A percentile compares a stretch with the other conserved stretches of the same genome.
Conservation (phyloP, 2,113 vertebrate species). For the Ibidorhyncha struthersii region DNA sequence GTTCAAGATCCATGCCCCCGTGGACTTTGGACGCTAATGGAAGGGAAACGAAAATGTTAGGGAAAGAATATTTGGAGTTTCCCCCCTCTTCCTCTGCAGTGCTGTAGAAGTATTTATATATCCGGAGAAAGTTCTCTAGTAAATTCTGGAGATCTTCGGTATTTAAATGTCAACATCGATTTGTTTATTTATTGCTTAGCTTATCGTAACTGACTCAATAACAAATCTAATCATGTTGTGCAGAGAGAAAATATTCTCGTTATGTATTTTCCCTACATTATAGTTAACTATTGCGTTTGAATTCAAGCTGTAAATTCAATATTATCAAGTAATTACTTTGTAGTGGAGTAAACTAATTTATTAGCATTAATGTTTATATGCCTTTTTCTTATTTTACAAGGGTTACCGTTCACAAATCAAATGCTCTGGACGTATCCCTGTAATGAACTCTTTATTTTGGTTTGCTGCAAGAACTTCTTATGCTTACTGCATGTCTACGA, state of each 20-base stretch:
- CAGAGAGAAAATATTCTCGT: slow-evolving; percentile 70
- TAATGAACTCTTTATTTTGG: slow-evolving; percentile 80
- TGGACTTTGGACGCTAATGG: background rate
- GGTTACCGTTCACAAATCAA: slow-evolving; percentile 79
- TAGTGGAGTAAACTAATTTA: slow-evolving; percentile 81
- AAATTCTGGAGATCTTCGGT: slow-evolving; percentile 77
- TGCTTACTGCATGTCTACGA: slow-evolving; percentile 51
- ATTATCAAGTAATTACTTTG: slow-evolving; percentile 80
- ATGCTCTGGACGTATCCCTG: slow-evolving; percentile 67
- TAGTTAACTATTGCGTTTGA: slow-evolving; percentile 66
- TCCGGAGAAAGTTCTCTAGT: slow-evolving; percentile 75
- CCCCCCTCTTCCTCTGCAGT: slow-evolving; percentile 31
- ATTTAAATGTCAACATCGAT: slow-evolving; percentile 83
- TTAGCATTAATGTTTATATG: slow-evolving; percentile 81
- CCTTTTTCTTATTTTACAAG: slow-evolving; percentile 72
- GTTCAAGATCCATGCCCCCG: slow-evolving; percentile 27
- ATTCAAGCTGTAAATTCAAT: slow-evolving; percentile 78
- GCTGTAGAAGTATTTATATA: slow-evolving; percentile 73
- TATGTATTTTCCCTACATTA: slow-evolving; percentile 76
- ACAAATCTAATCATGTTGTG: slow-evolving; percentile 81
- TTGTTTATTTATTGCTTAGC: slow-evolving; percentile 83
- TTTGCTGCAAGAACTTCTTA: slow-evolving; percentile 74
- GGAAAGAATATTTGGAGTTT: slow-evolving; percentile 52
- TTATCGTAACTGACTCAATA: slow-evolving; percentile 78
- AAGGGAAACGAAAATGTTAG: slow-evolving; percentile 48